A percentile compares a stretch with the other conserved stretches of the same genome.
Evolutionary conservation across 2,113 vertebrate genomes (phyloP).

Genomic region (Nannobrachium achirus): DNA sequence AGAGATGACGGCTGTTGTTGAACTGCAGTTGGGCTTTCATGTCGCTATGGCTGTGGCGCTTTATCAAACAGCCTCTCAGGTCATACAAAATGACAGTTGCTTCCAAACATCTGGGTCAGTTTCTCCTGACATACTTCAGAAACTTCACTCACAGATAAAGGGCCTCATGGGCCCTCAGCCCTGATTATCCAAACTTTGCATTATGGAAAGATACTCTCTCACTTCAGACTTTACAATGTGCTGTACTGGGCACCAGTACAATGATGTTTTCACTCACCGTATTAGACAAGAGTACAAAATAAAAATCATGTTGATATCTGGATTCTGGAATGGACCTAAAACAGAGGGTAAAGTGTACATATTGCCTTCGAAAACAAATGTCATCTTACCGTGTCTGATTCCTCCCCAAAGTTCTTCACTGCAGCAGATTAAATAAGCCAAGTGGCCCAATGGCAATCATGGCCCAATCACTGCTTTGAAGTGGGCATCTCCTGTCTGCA

Average conservation of each 20-base stretch:
- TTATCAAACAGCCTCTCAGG: conserved; percentile 35
- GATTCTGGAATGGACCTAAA: conserved; percentile 27
- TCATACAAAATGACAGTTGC: conserved; percentile 53
- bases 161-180: background rate
- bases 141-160: conserved; percentile 10
- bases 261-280: background rate
- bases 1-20: conserved; percentile 57
- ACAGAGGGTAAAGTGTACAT: conserved; percentile 9
- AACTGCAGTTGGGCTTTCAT: conserved; percentile 58
- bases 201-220: background rate
- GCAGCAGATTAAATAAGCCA: conserved; percentile 70
- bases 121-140: conserved; percentile 15
- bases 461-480: conserved; percentile 74
- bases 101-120: conserved; percentile 42
- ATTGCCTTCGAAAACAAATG: conserved; percentile 37
- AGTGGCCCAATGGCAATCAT: conserved; percentile 73
- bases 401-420: conserved; percentile 53
- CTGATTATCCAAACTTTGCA: background rate
- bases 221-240: background rate
- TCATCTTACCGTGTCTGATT: conserved; percentile 31
- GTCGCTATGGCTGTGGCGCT: conserved; percentile 31
- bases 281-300: conserved; percentile 3
- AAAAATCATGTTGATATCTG: conserved; percentile 1
- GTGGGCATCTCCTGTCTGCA: conserved; percentile 62
- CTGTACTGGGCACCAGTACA: background rate